Conservation (phyloP, 2,888 invertebrate genomes). For the Cryptus viduatorius region DNA sequence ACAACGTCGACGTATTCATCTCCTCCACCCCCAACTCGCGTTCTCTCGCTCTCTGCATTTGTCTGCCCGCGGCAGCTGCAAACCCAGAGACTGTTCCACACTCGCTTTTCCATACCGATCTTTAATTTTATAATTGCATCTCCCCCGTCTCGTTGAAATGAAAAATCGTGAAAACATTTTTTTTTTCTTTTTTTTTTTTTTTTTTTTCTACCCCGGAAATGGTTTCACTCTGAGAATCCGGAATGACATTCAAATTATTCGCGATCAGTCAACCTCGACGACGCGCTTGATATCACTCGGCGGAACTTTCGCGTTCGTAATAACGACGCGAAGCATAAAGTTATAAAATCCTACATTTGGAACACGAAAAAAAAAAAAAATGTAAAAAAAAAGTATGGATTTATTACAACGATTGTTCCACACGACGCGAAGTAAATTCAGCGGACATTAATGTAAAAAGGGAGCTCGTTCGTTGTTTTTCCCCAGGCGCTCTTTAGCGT, state of each 20-base stretch:
- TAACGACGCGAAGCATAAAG: neutral
- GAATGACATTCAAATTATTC: slow-evolving; percentile 60
- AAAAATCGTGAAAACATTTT: slow-evolving; percentile 31
- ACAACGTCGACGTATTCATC: slow-evolving; percentile 28
- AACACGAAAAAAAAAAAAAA: neutral
- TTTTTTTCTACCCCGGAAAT: slow-evolving; percentile 16
- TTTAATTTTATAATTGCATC: slow-evolving; percentile 65
- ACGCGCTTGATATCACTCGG: neutral
- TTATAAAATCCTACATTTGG: neutral
- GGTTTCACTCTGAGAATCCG: slow-evolving; percentile 39
- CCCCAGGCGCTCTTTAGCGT: neutral
- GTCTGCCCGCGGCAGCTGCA: slow-evolving; percentile 42
- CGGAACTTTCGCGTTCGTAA: neutral
- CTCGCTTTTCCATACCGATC: slow-evolving; percentile 42
- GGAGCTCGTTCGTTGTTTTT: neutral
- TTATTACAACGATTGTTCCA: neutral
- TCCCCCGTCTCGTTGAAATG: slow-evolving; percentile 15
- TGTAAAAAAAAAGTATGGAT: neutral
- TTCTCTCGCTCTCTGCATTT: slow-evolving; percentile 10
- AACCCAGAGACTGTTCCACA: slow-evolving; percentile 22
- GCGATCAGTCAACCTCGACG: neutral
- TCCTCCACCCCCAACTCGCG: slow-evolving; percentile 4
- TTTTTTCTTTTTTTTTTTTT: slow-evolving; percentile 9
- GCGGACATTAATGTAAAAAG: slow-evolving; percentile 4
- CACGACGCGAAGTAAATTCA: neutral